Percentiles rank a stretch among this genome's conserved stretches.
Evolutionary conservation across 2,888 invertebrate species (phyloP).

Genomic region (Aethes cnicana): DNA sequence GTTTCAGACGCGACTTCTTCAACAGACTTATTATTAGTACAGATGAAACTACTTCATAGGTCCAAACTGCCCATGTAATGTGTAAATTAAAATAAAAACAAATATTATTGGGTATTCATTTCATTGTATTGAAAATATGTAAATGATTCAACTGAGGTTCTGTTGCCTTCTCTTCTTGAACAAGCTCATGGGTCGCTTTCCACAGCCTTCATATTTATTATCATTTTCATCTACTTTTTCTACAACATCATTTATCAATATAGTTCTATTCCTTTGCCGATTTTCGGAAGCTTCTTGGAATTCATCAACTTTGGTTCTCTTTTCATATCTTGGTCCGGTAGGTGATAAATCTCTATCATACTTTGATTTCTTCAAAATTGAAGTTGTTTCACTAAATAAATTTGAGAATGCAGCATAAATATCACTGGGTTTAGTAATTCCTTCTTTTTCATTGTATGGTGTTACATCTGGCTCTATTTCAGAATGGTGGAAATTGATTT

Average conservation of each 20-base stretch:
- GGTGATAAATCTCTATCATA: conserved; percentile 39
- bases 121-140: conserved; percentile 23
- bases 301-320: conserved; percentile 26
- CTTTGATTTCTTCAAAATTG: conserved; percentile 69
- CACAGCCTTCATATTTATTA: conserved; percentile 40
- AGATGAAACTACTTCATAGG: too few species aligned
- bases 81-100: too few species aligned
- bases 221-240: conserved; percentile 48
- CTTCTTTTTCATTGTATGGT: conserved; percentile 51
- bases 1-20: neutral
- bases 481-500: conserved; percentile 65
- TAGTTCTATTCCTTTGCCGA: conserved; percentile 40
- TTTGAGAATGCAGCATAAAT: conserved; percentile 59
- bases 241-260: conserved; percentile 61
- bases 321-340: conserved; percentile 18
- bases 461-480: conserved; percentile 44
- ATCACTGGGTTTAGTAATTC: conserved; percentile 71
- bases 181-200: conserved; percentile 61
- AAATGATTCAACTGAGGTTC: conserved; percentile 42
- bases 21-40: too few species aligned
- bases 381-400: conserved; percentile 53
- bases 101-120: too few species aligned
- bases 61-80: too few species aligned
- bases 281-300: conserved; percentile 28
- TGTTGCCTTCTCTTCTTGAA: conserved; percentile 69